phyloP scores from a whole-genome alignment of 2,888 invertebrate genomes.

The Protonemura montana region DNA sequence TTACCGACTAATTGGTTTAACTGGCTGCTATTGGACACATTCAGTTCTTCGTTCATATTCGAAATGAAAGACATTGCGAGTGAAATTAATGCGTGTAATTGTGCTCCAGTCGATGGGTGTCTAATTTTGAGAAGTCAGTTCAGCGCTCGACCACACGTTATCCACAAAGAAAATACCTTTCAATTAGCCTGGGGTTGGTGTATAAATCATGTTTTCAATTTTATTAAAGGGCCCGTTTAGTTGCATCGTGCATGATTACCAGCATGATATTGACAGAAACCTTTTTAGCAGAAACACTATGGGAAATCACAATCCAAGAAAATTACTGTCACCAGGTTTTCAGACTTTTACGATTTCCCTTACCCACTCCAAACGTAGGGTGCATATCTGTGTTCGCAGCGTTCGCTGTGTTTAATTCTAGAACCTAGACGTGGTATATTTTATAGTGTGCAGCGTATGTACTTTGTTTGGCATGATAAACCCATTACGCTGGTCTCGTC shows the following conservation, averaged over 20 bases:
- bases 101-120: not conserved
- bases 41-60: not conserved
- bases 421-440: not conserved
- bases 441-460: conserved; percentile 30
- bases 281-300: too few relatives aligned
- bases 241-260: too few relatives aligned
- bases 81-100: not conserved
- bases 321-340: not conserved
- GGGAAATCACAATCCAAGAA: too few relatives aligned
- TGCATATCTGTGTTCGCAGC: not conserved
- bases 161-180: too few relatives aligned
- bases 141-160: too few relatives aligned
- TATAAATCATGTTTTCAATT: too few relatives aligned
- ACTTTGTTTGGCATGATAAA: conserved; percentile 41
- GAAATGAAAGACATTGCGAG: not conserved
- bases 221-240: too few relatives aligned
- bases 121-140: too few relatives aligned
- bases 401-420: not conserved
- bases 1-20: not conserved
- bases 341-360: not conserved
- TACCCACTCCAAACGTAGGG: not conserved
- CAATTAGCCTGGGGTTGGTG: too few relatives aligned
- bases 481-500: conserved; percentile 21
- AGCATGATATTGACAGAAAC: too few relatives aligned
- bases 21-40: not conserved